Evolutionary conservation across 2,888 invertebrate genomes (phyloP).

Genomic region (Metacarcinus magister): DNA sequence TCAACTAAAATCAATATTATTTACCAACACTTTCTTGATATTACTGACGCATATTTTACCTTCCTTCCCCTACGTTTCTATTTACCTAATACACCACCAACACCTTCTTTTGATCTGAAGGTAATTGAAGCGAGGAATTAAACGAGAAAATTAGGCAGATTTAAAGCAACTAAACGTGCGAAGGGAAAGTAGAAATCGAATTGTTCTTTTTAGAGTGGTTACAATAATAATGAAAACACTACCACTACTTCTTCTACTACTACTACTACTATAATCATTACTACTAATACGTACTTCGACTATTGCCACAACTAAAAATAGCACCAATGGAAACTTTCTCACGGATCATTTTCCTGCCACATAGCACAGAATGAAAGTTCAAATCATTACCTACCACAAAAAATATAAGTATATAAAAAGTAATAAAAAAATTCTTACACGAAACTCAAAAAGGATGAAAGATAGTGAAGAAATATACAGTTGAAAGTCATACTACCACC

Average conservation of each 20-base stretch:
- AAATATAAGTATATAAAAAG: background rate
- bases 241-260: background rate
- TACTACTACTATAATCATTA: background rate
- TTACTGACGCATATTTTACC: background rate
- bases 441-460: background rate
- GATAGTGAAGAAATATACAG: background rate
- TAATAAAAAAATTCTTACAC: background rate
- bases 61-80: background rate
- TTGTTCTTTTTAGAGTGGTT: background rate
- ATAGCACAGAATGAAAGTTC: background rate
- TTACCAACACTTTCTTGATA: background rate
- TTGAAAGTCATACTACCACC: background rate
- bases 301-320: background rate
- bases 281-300: background rate
- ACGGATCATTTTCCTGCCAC: background rate
- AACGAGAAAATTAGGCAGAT: background rate
- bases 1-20: background rate
- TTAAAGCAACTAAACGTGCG: background rate
- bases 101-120: background rate
- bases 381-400: background rate
- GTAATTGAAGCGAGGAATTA: background rate
- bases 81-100: background rate
- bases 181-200: background rate
- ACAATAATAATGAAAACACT: background rate
- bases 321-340: background rate